Evolutionary conservation across 2,113 vertebrate species (phyloP).

Genomic region (Malaclemys terrapin): DNA sequence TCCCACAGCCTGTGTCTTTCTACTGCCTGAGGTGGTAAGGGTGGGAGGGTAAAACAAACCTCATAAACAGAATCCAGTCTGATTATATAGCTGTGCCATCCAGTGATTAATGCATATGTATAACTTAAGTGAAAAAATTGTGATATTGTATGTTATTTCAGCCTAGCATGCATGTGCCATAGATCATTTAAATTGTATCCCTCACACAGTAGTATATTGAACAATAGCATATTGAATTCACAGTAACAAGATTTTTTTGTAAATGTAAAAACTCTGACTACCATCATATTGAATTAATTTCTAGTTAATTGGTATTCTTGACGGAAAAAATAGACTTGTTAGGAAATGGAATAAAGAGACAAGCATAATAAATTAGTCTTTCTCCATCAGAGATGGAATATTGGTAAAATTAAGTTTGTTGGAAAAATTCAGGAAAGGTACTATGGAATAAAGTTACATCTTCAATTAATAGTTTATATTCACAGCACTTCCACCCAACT

Average conservation of each 20-base stretch:
- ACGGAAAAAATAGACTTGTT: not conserved
- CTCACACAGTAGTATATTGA: not conserved
- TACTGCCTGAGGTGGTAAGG: not conserved
- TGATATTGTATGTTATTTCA: not conserved
- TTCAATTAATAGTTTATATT: not conserved
- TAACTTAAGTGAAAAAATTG: not conserved
- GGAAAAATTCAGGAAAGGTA: not conserved
- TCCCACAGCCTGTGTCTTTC: not conserved
- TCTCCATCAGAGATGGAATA: not conserved
- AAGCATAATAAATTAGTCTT: not conserved
- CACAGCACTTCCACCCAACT: rapidly evolving
- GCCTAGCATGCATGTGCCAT: rapidly evolving
- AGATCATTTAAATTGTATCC: not conserved
- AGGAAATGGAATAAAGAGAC: not conserved
- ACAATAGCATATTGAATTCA: rapidly evolving
- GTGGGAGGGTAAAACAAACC: not conserved
- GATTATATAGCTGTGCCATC: not conserved
- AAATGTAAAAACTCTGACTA: not conserved
- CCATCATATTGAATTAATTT: not conserved
- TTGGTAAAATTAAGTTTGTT: not conserved
- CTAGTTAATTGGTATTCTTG: not conserved
- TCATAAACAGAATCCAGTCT: not conserved
- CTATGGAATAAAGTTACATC: not conserved
- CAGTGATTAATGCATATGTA: not conserved
- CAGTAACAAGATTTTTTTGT: not conserved